Conservation (phyloP, 1,140 invertebrate genomes). For the Asbolus verrucosus region DNA sequence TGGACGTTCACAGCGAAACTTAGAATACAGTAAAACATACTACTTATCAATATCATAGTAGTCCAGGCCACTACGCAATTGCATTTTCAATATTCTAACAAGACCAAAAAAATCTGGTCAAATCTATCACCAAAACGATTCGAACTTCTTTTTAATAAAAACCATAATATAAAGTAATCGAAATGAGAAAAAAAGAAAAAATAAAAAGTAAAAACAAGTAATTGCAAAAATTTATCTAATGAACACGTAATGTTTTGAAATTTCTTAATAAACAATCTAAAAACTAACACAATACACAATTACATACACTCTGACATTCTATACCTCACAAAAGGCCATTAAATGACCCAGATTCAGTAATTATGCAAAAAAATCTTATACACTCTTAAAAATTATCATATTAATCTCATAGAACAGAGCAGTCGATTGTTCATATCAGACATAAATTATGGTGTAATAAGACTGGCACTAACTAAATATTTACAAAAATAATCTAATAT, state of each 20-base stretch:
- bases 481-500: conserved; percentile 65
- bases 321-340: conserved; percentile 47
- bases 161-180: conserved; percentile 34
- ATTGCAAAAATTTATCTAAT: conserved; percentile 37
- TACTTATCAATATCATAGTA: conserved; percentile 56
- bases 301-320: conserved; percentile 56
- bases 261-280: conserved; percentile 54
- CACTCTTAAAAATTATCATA: conserved; percentile 49
- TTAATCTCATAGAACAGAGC: conserved; percentile 51
- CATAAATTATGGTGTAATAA: conserved; percentile 49
- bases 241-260: conserved; percentile 32
- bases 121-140: conserved; percentile 34
- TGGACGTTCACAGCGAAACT: conserved; percentile 62
- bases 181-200: conserved; percentile 15
- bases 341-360: conserved; percentile 46
- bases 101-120: conserved; percentile 32
- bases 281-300: conserved; percentile 60
- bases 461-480: conserved; percentile 64
- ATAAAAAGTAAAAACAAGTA: conserved; percentile 24
- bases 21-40: conserved; percentile 59
- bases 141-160: conserved; percentile 47
- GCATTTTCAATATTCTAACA: conserved; percentile 53
- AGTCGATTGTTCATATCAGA: conserved; percentile 49
- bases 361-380: conserved; percentile 49
- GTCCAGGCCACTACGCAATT: conserved; percentile 61